Conservation (phyloP, 1,140 invertebrate species). For the Drosophila willistoni region DNA sequence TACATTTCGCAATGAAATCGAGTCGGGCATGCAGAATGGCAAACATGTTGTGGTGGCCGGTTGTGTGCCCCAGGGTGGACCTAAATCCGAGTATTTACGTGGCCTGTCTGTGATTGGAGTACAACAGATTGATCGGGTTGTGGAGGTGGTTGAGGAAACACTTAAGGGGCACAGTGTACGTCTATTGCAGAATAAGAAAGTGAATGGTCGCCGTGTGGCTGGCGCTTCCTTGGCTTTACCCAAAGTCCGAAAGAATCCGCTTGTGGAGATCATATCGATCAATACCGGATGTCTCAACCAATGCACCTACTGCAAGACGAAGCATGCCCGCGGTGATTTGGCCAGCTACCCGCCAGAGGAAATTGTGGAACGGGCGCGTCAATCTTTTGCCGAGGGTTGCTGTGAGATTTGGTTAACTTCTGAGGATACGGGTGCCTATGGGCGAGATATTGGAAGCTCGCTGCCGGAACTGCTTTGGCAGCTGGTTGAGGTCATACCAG, state of each 20-base stretch:
- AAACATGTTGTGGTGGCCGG: constrained; percentile 97
- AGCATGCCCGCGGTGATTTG: constrained; percentile 97
- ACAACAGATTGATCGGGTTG: constrained; percentile 98
- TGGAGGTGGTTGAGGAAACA: constrained; percentile 99
- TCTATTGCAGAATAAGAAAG: constrained; percentile 93
- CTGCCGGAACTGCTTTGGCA: constrained; percentile 94
- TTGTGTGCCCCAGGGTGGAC: constrained; percentile 96
- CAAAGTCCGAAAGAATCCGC: constrained; percentile 97
- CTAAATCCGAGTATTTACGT: constrained; percentile 89
- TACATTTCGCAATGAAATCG: constrained; percentile 97
- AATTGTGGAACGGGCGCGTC: constrained; percentile 90
- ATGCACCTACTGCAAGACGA: constrained; percentile 99
- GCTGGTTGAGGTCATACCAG: constrained; percentile 95
- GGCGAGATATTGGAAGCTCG: constrained; percentile 95
- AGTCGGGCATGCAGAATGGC: constrained; percentile 88
- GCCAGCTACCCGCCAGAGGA: constrained; percentile 96
- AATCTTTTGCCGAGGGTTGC: constrained; percentile 96
- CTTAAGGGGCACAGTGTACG: constrained; percentile 90
- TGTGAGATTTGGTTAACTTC: constrained; percentile 99
- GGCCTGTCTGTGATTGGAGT: constrained; percentile 96
- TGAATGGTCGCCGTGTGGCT: constrained; percentile 91
- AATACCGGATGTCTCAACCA: constrained; percentile 99
- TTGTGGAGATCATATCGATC: constrained; percentile 99
- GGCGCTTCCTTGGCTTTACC: constrained; percentile 94
- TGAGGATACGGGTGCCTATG: constrained; percentile 99